Evolutionary conservation across 1,140 invertebrate genomes (phyloP).

Genomic region (Cyclargus thomasi): DNA sequence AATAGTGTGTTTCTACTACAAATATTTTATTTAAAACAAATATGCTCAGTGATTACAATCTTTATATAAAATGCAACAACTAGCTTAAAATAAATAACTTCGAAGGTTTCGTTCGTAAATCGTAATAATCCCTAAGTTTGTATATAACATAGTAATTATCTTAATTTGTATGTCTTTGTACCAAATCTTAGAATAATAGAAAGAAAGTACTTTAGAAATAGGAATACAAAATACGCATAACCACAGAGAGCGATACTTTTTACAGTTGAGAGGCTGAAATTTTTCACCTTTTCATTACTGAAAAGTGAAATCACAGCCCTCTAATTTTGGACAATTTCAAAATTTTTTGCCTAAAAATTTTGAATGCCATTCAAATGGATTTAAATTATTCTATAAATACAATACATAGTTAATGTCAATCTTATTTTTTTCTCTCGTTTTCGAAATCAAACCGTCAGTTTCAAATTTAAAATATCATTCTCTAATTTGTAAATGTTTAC

Average conservation of each 20-base stretch:
- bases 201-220: background rate
- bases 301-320: constrained; percentile 56
- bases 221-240: background rate
- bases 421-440: constrained; percentile 1
- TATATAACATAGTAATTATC: constrained; percentile 59
- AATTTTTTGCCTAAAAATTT: constrained; percentile 59
- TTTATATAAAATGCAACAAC: constrained; percentile 60
- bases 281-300: constrained; percentile 45
- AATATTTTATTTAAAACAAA: constrained; percentile 48
- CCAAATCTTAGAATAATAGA: constrained; percentile 38
- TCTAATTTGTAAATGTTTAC: background rate
- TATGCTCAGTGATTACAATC: constrained; percentile 41
- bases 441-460: background rate
- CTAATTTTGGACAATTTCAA: constrained; percentile 45
- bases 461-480: background rate
- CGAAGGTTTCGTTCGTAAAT: constrained; percentile 37
- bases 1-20: constrained; percentile 22
- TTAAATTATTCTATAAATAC: background rate
- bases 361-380: constrained; percentile 39
- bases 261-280: constrained; percentile 39
- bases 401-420: background rate
- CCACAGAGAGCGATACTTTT: background rate
- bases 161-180: constrained; percentile 71
- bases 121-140: constrained; percentile 51
- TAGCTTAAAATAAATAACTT: constrained; percentile 65